Conservation (phyloP, 2,888 invertebrate genomes). For the Ormyrus pomaceus region DNA sequence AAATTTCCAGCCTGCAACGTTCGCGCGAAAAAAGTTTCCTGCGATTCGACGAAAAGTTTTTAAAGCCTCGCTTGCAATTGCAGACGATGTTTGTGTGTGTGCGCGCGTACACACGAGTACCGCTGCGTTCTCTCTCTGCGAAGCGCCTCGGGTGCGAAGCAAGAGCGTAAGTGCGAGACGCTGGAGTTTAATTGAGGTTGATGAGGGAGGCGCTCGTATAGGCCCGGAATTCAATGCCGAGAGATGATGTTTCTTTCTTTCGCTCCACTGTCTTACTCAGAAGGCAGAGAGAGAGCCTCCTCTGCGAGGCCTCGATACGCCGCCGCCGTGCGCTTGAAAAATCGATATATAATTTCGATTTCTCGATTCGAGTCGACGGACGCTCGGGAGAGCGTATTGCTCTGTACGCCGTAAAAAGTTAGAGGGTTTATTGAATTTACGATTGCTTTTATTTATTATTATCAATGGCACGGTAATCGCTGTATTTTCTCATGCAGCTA, state of each 20-base stretch:
- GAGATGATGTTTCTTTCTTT: constrained; percentile 70
- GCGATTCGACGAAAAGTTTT: constrained; percentile 8
- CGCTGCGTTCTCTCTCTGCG: not conserved
- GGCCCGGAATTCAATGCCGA: constrained; percentile 75
- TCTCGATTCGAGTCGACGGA: too few relatives aligned
- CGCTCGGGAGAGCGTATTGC: too few relatives aligned
- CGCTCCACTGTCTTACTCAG: constrained; percentile 52
- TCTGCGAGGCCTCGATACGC: constrained; percentile 7
- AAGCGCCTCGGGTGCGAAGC: constrained; percentile 72
- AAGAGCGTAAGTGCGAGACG: constrained; percentile 71
- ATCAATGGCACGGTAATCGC: too few relatives aligned
- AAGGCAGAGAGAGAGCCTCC: not conserved
- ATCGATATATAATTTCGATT: not conserved
- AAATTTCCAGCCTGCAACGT: too few relatives aligned
- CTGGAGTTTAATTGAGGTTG: constrained; percentile 76
- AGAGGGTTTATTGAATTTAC: too few relatives aligned
- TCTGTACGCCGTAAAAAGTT: too few relatives aligned
- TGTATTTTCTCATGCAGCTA: too few relatives aligned
- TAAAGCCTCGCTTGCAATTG: not conserved
- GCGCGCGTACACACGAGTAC: not conserved
- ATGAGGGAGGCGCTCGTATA: constrained; percentile 76
- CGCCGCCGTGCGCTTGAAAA: not conserved
- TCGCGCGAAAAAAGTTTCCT: not conserved
- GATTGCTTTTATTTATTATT: too few relatives aligned
- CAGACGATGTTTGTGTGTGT: not conserved